Evolutionary conservation across 1,140 invertebrate genomes (phyloP), one percentile per base, ranked within the genome.

Genomic region (Oreohelix idahoensis): DNA sequence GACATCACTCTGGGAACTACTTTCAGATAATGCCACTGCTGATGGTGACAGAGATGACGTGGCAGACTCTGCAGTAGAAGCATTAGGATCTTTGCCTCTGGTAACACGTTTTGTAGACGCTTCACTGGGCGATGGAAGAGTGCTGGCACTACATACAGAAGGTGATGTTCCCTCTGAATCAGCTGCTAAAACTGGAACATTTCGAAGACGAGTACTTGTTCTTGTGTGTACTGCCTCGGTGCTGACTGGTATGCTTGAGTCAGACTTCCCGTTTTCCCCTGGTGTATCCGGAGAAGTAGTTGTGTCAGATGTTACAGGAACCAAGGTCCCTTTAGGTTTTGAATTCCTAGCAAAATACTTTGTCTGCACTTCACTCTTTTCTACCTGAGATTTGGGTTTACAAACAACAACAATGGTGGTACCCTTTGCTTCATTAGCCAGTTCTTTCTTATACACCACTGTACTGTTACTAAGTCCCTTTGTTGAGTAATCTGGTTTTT

Each of bases 321-420:
- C n/a, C 38, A 63, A 51, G 35, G 66, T 80, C 66, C 66, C 78
- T 79, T 73, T 83, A 70, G 10, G 79, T 53, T 80, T 80, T 35
- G 81, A 71, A 45, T 84, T 84, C 53, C 79, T 73, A 70, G 49
- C 74, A 58, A 87, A 87, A 82, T 86, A 86, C 71, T 86, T 86
- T n/a, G 83, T 73, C 53, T 83, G 83, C n/a, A 83, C 85, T 81
- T 83, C 83, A 29, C 73, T 76, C 73, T 83, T 86, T 38, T 83
- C 53, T 23, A 83, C 70, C 38, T 84, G 75, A 38, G 77, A 79
- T 76, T 86, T 87, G 23, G 86, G 86, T 76, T 87, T 86, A 66
- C 89, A 89, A 20, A 89, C 86, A 38, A 89, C 88, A 71, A 89
- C 87, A 26, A 89, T 35, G 66, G 89, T 89, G 20, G 87, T 88